These are phyloP conservation scores for Tenebrio molitor DNA, from an alignment of 1,140 invertebrate genomes.

Conservation along the genomic window DNA sequence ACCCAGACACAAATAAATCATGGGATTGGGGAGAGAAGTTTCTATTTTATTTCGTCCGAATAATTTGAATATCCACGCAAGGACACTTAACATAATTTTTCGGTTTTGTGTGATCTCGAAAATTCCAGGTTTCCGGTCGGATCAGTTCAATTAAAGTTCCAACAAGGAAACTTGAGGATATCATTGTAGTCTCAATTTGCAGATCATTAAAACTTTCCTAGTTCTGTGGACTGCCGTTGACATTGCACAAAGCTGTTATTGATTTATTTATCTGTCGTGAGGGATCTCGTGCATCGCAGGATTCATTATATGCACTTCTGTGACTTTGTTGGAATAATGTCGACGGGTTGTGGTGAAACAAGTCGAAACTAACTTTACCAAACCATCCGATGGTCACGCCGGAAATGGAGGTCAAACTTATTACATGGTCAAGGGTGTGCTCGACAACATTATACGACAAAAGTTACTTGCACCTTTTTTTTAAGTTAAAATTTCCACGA, in stretches of 20 bases:
- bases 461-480: too few relatives aligned
- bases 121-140: slow-evolving; percentile 32
- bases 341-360: slow-evolving; percentile 1
- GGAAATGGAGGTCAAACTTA: too few relatives aligned
- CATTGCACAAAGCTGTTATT: slow-evolving; percentile 30
- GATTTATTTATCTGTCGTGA: slow-evolving; percentile 33
- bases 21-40: slow-evolving; percentile 1
- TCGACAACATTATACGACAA: too few relatives aligned
- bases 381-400: too few relatives aligned
- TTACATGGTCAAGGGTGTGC: too few relatives aligned
- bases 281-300: slow-evolving; percentile 16
- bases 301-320: slow-evolving; percentile 18
- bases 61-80: slow-evolving; percentile 41
- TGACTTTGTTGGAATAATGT: slow-evolving; percentile 30
- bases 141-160: slow-evolving; percentile 39
- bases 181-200: slow-evolving; percentile 40
- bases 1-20: not conserved
- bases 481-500: too few relatives aligned
- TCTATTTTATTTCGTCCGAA: slow-evolving; percentile 1
- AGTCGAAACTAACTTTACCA: slow-evolving; percentile 2
- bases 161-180: slow-evolving; percentile 35
- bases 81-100: slow-evolving; percentile 40
- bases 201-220: slow-evolving; percentile 44
- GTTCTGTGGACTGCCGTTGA: slow-evolving; percentile 36
- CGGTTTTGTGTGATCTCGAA: slow-evolving; percentile 14